Conservation (phyloP, 2,113 vertebrate genomes). For the Anarrhichthys ocellatus region DNA sequence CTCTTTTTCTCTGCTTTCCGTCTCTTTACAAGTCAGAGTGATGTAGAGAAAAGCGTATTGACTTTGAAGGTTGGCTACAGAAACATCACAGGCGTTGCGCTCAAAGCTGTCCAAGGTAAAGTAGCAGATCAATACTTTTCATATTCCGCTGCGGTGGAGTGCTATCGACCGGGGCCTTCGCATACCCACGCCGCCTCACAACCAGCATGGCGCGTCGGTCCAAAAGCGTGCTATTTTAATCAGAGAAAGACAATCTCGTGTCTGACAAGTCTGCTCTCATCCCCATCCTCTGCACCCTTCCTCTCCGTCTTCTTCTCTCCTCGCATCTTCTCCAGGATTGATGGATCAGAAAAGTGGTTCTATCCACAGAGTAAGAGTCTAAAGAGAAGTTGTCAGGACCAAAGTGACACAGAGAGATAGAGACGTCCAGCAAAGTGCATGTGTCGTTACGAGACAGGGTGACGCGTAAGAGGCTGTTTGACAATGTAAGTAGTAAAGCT, state of each 20-base stretch:
- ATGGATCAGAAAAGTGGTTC: constrained; percentile 65
- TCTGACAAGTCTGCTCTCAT: constrained; percentile 44
- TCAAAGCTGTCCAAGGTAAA: constrained; percentile 77
- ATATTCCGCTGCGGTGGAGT: constrained; percentile 78
- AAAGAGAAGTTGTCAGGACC: constrained; percentile 69
- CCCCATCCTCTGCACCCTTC: constrained; percentile 14
- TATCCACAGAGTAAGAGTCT: constrained; percentile 59
- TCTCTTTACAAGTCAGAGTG: constrained; percentile 67
- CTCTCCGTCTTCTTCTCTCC: background rate
- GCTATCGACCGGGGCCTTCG: constrained; percentile 79
- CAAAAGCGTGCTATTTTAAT: constrained; percentile 80
- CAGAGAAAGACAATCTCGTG: constrained; percentile 48
- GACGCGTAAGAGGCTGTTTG: constrained; percentile 62
- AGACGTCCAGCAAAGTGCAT: constrained; percentile 50
- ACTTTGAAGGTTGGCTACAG: constrained; percentile 77
- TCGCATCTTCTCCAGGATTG: constrained; percentile 34
- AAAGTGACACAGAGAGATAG: constrained; percentile 64
- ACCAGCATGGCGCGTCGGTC: constrained; percentile 43
- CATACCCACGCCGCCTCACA: constrained; percentile 58
- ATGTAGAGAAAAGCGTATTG: constrained; percentile 74
- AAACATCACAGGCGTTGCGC: constrained; percentile 78
- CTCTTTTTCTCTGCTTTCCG: constrained; percentile 64
- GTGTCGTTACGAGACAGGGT: constrained; percentile 61
- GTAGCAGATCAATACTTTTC: constrained; percentile 83
- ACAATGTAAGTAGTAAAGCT: constrained; percentile 40